phyloP scores from a whole-genome alignment of 1,140 invertebrate genomes.

The Calycopis cecrops region DNA sequence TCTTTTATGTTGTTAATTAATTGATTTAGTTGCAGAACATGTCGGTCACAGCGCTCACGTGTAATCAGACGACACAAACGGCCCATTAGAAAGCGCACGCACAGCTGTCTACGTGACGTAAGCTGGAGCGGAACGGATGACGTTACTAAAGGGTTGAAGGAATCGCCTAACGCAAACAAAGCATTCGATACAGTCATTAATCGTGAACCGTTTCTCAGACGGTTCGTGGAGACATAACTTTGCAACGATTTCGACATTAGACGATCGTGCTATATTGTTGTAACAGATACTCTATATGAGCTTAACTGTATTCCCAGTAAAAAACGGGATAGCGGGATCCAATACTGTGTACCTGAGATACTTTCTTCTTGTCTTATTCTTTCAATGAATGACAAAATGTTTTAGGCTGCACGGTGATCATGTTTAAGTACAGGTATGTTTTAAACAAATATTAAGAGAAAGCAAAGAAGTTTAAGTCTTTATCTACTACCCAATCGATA shows the following conservation, averaged over 20 bases:
- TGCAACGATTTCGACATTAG: background rate
- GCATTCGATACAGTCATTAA: slow-evolving; percentile 58
- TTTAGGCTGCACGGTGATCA: too few species aligned
- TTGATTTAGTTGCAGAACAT: slow-evolving; percentile 8
- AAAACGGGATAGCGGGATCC: too few species aligned
- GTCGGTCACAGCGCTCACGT: slow-evolving; percentile 34
- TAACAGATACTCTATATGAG: too few species aligned
- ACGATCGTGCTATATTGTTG: background rate
- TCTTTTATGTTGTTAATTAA: slow-evolving; percentile 10
- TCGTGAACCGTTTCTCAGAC: slow-evolving; percentile 45
- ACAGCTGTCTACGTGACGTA: slow-evolving; percentile 69
- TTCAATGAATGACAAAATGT: too few species aligned
- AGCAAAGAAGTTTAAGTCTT: too few species aligned
- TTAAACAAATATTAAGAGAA: too few species aligned
- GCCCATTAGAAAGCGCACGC: slow-evolving; percentile 67
- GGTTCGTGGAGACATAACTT: background rate
- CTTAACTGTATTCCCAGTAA: too few species aligned
- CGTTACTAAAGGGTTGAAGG: slow-evolving; percentile 60
- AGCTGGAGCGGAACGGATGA: slow-evolving; percentile 66
- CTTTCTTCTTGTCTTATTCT: too few species aligned
- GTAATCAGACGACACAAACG: slow-evolving; percentile 53
- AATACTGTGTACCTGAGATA: too few species aligned
- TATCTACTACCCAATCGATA: too few species aligned
- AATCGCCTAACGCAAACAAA: slow-evolving; percentile 57
- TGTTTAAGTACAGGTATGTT: too few species aligned